Percentiles rank a stretch among this genome's conserved stretches.
These are phyloP conservation scores for Eristalis pertinax DNA, from an alignment of 2,888 invertebrate species.

Conservation along the genomic window DNA sequence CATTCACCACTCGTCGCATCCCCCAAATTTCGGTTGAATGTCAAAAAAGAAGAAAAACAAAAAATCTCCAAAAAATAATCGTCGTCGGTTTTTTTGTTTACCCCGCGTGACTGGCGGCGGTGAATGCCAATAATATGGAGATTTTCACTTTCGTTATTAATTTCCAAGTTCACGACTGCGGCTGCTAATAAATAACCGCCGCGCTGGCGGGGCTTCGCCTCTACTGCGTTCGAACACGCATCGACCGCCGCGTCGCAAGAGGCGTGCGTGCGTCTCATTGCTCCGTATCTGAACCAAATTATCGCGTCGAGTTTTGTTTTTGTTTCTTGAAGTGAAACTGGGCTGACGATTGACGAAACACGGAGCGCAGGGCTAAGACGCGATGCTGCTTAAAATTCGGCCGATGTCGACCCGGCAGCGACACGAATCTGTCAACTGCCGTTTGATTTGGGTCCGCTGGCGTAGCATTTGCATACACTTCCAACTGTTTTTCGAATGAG, in stretches of 20 bases:
- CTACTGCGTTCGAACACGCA: background rate
- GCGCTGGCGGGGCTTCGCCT: no score
- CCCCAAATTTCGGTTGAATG: background rate
- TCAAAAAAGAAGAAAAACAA: background rate
- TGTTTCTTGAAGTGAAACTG: background rate
- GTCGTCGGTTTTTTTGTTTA: background rate
- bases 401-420: conserved; percentile 12
- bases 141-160: conserved; percentile 22
- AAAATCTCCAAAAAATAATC: background rate
- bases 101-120: background rate
- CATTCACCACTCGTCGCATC: conserved; percentile 13
- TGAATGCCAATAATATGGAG: conserved; percentile 5
- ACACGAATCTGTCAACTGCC: conserved; percentile 38
- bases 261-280: background rate
- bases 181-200: background rate
- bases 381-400: conserved; percentile 17
- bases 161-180: background rate
- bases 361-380: background rate
- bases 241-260: background rate
- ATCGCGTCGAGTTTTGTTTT: background rate
- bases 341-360: background rate
- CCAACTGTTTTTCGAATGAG: background rate
- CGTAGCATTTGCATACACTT: conserved; percentile 12
- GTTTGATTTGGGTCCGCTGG: conserved; percentile 27
- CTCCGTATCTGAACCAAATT: background rate